These are phyloP conservation scores for Sterrhoptilus dennistouni DNA, from an alignment of 2,113 vertebrate species.

Conservation along the genomic window DNA sequence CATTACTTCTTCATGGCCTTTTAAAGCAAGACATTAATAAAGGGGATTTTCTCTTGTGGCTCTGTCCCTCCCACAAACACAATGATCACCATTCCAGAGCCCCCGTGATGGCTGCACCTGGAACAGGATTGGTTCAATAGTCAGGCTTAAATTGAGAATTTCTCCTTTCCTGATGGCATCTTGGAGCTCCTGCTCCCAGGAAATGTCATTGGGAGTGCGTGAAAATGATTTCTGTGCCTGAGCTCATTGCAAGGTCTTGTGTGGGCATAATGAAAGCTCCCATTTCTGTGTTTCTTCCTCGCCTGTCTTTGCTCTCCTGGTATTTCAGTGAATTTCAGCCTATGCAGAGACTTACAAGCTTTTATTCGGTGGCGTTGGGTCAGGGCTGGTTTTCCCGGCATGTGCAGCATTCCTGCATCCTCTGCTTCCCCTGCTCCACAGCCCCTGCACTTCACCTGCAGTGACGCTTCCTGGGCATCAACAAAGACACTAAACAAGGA, in stretches of 20 bases:
- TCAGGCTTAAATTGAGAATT: not conserved
- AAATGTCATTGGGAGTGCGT: not conserved
- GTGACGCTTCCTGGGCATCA: not conserved
- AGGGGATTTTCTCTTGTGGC: not conserved
- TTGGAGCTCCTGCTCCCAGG: not conserved
- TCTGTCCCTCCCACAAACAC: not conserved
- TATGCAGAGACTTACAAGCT: not conserved
- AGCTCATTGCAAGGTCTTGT: not conserved
- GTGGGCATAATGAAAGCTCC: not conserved
- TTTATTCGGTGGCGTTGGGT: not conserved
- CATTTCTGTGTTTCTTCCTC: not conserved
- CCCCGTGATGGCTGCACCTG: not conserved
- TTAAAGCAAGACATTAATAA: not conserved
- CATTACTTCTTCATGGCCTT: not conserved
- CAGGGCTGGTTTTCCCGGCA: not conserved
- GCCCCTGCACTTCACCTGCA: not conserved
- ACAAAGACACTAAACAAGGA: not conserved
- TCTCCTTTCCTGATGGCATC: not conserved
- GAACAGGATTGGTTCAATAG: not conserved
- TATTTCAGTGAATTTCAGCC: not conserved
- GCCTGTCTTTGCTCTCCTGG: not conserved
- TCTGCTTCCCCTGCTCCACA: not conserved
- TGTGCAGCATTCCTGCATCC: not conserved
- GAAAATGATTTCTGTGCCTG: not conserved
- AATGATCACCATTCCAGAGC: not conserved